phyloP scores from a whole-genome alignment of 2,113 vertebrate species.

The Brachyhypopomus gauderio region DNA sequence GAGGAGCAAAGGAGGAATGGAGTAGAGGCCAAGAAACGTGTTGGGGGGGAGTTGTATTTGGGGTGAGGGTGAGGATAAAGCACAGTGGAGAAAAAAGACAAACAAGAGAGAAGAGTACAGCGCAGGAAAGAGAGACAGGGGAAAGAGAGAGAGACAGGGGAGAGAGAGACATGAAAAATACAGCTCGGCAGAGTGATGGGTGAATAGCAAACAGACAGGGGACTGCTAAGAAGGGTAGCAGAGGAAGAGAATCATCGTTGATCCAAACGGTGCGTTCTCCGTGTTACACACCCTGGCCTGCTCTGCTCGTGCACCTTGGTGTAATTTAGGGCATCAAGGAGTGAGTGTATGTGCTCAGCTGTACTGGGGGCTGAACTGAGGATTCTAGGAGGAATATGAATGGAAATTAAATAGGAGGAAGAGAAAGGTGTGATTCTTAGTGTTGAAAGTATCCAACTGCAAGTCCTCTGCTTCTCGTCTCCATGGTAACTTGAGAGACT shows the following conservation, averaged over 20 bases:
- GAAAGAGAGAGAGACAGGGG: background rate
- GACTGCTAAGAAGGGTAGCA: background rate
- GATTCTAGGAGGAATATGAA: slow-evolving; percentile 29
- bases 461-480: slow-evolving; percentile 39
- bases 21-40: background rate
- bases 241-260: slow-evolving; percentile 9
- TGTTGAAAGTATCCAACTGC: slow-evolving; percentile 24
- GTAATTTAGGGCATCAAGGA: slow-evolving; percentile 15
- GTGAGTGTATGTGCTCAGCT: background rate
- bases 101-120: background rate
- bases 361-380: slow-evolving; percentile 37
- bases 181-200: background rate
- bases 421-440: slow-evolving; percentile 28
- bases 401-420: slow-evolving; percentile 1
- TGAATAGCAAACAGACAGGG: background rate
- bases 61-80: background rate
- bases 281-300: slow-evolving; percentile 31
- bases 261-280: slow-evolving; percentile 37
- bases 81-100: background rate
- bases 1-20: background rate
- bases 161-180: background rate
- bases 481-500: slow-evolving; percentile 56
- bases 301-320: background rate
- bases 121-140: background rate
- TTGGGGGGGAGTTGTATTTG: background rate